Evolutionary conservation across 2,888 invertebrate species (phyloP), one percentile per base, ranked within the genome.

Genomic region (Poecilobothrus nobilitatus): DNA sequence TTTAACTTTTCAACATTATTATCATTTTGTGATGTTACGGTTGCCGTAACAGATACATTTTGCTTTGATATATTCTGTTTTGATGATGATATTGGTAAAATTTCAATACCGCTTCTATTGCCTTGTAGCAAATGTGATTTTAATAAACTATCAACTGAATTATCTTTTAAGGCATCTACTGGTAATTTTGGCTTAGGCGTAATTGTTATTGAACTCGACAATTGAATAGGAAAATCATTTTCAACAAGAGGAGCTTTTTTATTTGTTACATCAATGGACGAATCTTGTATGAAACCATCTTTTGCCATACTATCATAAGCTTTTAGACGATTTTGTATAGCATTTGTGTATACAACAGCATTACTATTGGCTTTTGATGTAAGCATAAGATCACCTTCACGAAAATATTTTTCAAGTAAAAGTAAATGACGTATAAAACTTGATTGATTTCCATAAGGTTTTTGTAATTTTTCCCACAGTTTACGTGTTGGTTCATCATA

Each of bases 361-460:
- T 89, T 88, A 1, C 89, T 86, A 18, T 89, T 86, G 0, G 93
- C 92, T 71, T 86, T 88, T 5, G 89, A 87, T 0, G 91, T 87
- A 18, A 93, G 77, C 0, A 91, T 84, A 66, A 94, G 80, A 76
- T 93, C 92, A 0, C 93, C 93, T 72, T 88, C 89, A 69, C 93
- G 85, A 77, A 90, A 92, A 79, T 92, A 92, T 77, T 93, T 93
- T 74, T 94, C 94, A 72, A 94, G 78, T 8, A 93, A 81, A 67
- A 93, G 89, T 61, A 94, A 81, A 80, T 94, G 94, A 9, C 92
- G 84, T 1, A 94, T 81, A 77, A 94, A 94, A 73, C 92, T 92
- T 64, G 92, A 92, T 75, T 92, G 92, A 78, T 92, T 93, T 4
- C 93, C 94, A 74, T 94, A 94, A 0, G 94, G 94, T 77, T 91